These are phyloP conservation scores for Macquaria australasica DNA, from an alignment of 2,113 vertebrate species.

Conservation along the genomic window DNA sequence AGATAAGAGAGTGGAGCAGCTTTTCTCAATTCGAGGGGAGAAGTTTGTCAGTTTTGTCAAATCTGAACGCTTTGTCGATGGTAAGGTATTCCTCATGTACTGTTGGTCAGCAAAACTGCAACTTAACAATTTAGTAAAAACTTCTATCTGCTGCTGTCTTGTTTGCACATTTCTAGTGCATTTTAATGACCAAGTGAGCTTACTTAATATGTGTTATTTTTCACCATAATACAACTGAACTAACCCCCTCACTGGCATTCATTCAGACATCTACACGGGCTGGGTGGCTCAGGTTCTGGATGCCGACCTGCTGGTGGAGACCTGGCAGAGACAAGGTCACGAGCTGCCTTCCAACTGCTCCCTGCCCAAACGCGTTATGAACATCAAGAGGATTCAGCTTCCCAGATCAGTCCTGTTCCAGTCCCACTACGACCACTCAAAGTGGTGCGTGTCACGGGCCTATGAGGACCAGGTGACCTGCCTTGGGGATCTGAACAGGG, in stretches of 20 bases:
- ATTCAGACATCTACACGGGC: conserved; percentile 90
- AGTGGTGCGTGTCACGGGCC: conserved; percentile 90
- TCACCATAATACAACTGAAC: neutral
- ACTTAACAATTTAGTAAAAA: no score
- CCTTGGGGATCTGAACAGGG: conserved; percentile 92
- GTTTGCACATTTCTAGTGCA: conserved; percentile 16
- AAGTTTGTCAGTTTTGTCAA: conserved; percentile 92
- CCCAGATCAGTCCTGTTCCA: conserved; percentile 79
- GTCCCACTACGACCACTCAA: conserved; percentile 91
- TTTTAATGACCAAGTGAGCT: no score
- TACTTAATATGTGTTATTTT: neutral
- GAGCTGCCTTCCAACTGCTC: conserved; percentile 93
- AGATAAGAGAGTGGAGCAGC: conserved; percentile 70
- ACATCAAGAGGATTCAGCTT: conserved; percentile 84
- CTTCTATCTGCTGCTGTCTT: neutral
- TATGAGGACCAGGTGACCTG: conserved; percentile 86
- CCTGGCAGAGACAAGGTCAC: conserved; percentile 86
- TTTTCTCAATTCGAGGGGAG: conserved; percentile 86
- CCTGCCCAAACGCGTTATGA: conserved; percentile 89
- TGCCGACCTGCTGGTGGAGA: conserved; percentile 89
- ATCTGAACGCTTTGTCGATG: conserved; percentile 87
- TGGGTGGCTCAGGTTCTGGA: conserved; percentile 92
- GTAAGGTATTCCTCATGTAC: conserved; percentile 80
- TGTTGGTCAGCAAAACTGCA: no score
- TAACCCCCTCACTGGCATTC: neutral